phyloP scores from a whole-genome alignment of 2,888 invertebrate species.

The Tetrapedia diversipes region DNA sequence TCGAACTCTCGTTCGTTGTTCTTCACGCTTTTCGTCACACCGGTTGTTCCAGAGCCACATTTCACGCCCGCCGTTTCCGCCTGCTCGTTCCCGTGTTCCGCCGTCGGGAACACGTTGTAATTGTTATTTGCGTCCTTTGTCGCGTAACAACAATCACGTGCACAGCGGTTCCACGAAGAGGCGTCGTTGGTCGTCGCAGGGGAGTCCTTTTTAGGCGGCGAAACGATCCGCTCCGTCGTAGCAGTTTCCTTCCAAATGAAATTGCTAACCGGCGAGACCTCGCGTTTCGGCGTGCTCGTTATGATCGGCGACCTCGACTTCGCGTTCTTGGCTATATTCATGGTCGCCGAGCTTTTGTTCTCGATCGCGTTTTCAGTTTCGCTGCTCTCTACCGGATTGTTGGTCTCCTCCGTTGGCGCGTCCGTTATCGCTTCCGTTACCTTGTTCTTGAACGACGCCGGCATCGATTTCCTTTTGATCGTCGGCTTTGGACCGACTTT shows the following conservation, averaged over 20 bases:
- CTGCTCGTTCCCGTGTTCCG: no score
- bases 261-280: not conserved
- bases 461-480: not conserved
- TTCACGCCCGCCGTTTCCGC: not conserved
- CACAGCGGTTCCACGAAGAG: not conserved
- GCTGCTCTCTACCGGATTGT: no score
- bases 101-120: no score
- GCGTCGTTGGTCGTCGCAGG: not conserved
- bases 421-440: no score
- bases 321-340: not conserved
- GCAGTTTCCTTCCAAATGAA: not conserved
- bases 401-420: not conserved
- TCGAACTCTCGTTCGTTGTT: no score
- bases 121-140: not conserved
- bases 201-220: not conserved
- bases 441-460: no score
- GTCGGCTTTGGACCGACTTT: no score
- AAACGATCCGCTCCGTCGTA: not conserved
- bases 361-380: no score
- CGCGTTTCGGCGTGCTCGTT: constrained; percentile 3
- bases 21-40: not conserved
- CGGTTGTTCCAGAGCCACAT: no score
- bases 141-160: no score
- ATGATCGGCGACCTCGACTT: not conserved
- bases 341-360: not conserved